Conservation (phyloP, 2,888 invertebrate species). For the Lottia gigantea region DNA sequence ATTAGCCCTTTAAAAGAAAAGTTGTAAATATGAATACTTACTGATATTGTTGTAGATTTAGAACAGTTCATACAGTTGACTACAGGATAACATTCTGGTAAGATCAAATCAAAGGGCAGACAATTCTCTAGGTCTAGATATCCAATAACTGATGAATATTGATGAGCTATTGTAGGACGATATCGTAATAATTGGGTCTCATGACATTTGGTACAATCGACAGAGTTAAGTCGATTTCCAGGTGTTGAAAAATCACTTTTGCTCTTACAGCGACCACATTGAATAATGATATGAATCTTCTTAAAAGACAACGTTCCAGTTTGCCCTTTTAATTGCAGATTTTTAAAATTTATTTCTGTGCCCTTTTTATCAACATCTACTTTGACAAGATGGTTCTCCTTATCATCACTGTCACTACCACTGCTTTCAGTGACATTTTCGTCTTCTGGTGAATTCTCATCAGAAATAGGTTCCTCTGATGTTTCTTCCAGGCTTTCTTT, state of each 20-base stretch:
- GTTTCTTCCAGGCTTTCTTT: constrained; percentile 12
- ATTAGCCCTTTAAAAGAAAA: not conserved
- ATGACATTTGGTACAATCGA: constrained; percentile 61
- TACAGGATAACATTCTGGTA: constrained; percentile 61
- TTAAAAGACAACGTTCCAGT: constrained; percentile 58
- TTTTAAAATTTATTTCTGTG: constrained; percentile 61
- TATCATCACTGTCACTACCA: constrained; percentile 26
- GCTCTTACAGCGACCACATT: constrained; percentile 60
- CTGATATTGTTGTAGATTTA: constrained; percentile 61
- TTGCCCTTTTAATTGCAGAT: constrained; percentile 59
- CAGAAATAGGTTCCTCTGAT: constrained; percentile 24
- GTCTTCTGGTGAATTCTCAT: constrained; percentile 19
- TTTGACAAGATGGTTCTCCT: constrained; percentile 15
- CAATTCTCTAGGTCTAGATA: constrained; percentile 66
- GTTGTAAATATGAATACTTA: constrained; percentile 33
- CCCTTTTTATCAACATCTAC: constrained; percentile 50
- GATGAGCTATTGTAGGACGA: constrained; percentile 61
- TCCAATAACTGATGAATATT: constrained; percentile 62
- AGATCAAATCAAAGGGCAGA: constrained; percentile 63
- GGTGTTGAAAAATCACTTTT: constrained; percentile 55
- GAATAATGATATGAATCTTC: constrained; percentile 55
- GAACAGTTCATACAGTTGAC: constrained; percentile 66
- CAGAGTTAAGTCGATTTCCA: constrained; percentile 47
- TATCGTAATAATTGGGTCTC: constrained; percentile 53
- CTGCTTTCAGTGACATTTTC: constrained; percentile 14